phyloP scores from a whole-genome alignment of 1,140 invertebrate species.

The Ceratitis capitata region DNA sequence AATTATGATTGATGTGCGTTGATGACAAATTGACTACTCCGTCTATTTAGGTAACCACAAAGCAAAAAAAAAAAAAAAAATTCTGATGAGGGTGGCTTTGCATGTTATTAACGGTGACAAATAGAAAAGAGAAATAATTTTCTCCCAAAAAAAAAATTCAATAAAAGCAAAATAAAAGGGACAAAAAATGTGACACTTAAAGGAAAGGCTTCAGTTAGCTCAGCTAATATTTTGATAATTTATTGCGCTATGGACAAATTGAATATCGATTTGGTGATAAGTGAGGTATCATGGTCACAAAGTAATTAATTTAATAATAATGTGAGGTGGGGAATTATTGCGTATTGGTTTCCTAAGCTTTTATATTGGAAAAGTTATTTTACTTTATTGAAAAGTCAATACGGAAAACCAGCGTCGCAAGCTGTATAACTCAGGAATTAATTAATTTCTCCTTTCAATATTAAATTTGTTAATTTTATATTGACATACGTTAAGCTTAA shows the following conservation, averaged over 20 bases:
- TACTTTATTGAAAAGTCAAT: too few relatives aligned
- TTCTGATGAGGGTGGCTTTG: not conserved
- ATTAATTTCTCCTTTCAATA: too few relatives aligned
- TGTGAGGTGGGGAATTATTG: too few relatives aligned
- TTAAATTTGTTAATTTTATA: too few relatives aligned
- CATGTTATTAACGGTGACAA: not conserved
- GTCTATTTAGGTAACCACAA: not conserved
- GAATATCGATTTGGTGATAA: not conserved
- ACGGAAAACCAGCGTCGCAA: too few relatives aligned
- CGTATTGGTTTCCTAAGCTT: too few relatives aligned
- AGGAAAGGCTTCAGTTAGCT: not conserved
- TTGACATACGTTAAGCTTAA: too few relatives aligned
- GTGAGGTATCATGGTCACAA: not conserved
- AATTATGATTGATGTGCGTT: slow-evolving; percentile 41
- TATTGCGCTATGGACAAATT: not conserved
- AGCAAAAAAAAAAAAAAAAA: too few relatives aligned
- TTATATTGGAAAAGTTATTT: too few relatives aligned
- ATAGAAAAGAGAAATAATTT: not conserved
- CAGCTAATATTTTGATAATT: not conserved
- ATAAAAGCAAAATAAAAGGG: not conserved
- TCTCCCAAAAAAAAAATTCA: not conserved
- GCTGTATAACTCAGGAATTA: too few relatives aligned
- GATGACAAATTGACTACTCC: slow-evolving; percentile 39
- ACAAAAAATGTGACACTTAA: not conserved
- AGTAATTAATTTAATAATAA: not conserved